Evolutionary conservation across 2,888 invertebrate species (phyloP).

Genomic region (Luperina testacea): DNA sequence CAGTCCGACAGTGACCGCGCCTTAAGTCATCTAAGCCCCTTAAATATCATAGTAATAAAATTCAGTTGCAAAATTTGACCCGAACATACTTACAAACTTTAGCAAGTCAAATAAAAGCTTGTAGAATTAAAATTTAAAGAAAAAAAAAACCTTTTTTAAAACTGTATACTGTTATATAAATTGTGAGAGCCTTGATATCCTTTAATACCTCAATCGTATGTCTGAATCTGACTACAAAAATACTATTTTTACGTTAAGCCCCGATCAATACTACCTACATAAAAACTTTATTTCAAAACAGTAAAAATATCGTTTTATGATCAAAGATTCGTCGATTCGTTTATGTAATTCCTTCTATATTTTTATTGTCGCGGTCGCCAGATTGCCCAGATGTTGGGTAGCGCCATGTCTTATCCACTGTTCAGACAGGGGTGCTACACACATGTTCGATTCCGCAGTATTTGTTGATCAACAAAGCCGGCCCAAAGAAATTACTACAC

Average conservation of each 20-base stretch:
- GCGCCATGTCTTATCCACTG: not conserved
- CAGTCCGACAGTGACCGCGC: no score
- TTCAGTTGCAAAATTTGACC: not conserved
- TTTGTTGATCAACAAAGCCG: not conserved
- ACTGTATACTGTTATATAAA: slow-evolving; percentile 11
- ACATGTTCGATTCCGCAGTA: not conserved
- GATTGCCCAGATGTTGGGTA: not conserved
- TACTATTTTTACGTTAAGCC: slow-evolving; percentile 22
- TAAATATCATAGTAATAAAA: not conserved
- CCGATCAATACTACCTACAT: not conserved
- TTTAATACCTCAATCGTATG: slow-evolving; percentile 12
- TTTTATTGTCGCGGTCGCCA: not conserved
- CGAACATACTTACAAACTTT: not conserved
- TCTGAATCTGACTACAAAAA: slow-evolving; percentile 1
- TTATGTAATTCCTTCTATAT: not conserved
- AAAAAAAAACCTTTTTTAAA: no score
- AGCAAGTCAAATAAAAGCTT: not conserved
- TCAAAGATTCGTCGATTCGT: not conserved
- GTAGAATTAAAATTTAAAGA: no score
- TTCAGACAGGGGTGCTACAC: not conserved
- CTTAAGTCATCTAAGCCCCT: no score
- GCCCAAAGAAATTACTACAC: not conserved
- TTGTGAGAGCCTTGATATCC: not conserved
- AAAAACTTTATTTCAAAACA: not conserved
- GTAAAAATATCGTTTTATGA: not conserved